These are phyloP conservation scores for Rana temporaria DNA, from an alignment of 2,113 vertebrate genomes.

Conservation along the genomic window DNA sequence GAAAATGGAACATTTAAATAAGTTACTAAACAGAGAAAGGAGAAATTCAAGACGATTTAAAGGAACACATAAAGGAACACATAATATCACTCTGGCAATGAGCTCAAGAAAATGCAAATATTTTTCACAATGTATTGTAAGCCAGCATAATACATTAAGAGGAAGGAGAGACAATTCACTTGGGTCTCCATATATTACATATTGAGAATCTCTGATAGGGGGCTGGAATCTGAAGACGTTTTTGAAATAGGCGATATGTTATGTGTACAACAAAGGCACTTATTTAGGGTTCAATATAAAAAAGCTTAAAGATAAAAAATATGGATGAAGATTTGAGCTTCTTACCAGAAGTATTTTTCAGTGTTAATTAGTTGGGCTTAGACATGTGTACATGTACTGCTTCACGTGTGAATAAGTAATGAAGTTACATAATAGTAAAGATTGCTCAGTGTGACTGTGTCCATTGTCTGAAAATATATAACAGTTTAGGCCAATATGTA, in stretches of 20 bases:
- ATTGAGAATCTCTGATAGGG: background rate
- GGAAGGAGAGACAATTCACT: background rate
- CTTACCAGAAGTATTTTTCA: no score
- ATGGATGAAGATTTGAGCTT: no score
- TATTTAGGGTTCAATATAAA: no score
- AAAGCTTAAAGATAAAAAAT: no score
- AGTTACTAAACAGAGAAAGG: constrained; percentile 27
- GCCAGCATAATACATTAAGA: constrained; percentile 8
- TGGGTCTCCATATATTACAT: background rate
- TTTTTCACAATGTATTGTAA: background rate
- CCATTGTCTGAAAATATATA: no score
- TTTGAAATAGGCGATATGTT: background rate
- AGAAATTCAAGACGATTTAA: constrained; percentile 34
- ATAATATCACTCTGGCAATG: constrained; percentile 19
- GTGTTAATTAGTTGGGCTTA: no score
- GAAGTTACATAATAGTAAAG: no score
- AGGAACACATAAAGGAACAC: constrained; percentile 2
- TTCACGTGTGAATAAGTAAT: no score
- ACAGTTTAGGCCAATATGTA: no score
- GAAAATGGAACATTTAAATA: constrained; percentile 39
- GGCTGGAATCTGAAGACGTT: background rate
- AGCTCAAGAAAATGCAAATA: constrained; percentile 12
- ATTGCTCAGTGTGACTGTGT: no score
- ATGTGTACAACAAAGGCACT: background rate
- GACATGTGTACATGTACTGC: no score